Conservation (phyloP, 2,888 invertebrate species). For the Anthophora plumipes region DNA sequence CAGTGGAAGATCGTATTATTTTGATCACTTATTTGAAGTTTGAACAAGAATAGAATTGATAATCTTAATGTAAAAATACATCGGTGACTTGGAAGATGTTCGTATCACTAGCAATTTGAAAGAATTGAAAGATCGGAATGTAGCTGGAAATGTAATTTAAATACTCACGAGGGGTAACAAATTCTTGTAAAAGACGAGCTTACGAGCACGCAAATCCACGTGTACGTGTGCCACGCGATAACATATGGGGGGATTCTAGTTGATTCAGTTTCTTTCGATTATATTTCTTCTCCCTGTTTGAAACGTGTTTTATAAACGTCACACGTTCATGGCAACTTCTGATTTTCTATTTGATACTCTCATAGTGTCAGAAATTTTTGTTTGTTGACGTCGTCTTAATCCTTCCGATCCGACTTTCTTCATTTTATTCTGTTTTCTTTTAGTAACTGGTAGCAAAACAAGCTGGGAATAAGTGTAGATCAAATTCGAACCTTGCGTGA, state of each 20-base stretch:
- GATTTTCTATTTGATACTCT: constrained; percentile 62
- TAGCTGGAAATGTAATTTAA: constrained; percentile 17
- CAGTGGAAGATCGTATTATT: too few species aligned
- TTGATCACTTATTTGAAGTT: too few species aligned
- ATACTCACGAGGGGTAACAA: constrained; percentile 31
- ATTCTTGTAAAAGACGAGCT: constrained; percentile 16
- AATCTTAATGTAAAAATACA: too few species aligned
- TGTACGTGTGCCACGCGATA: constrained; percentile 56
- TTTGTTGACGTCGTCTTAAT: constrained; percentile 57
- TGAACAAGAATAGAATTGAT: too few species aligned
- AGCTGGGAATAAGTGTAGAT: too few species aligned
- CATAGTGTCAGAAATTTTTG: constrained; percentile 55
- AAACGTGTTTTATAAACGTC: constrained; percentile 46
- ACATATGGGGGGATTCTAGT: constrained; percentile 56
- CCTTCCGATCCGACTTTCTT: too few species aligned
- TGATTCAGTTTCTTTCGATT: constrained; percentile 73
- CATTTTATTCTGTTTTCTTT: too few species aligned
- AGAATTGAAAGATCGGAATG: constrained; percentile 23
- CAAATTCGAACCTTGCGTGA: too few species aligned
- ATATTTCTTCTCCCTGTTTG: constrained; percentile 34
- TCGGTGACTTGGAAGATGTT: neutral
- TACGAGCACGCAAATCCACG: constrained; percentile 61
- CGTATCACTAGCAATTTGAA: neutral
- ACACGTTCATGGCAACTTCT: constrained; percentile 33
- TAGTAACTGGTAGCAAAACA: too few species aligned